These are phyloP conservation scores for Acrocephalus arundinaceus DNA, from an alignment of 2,113 vertebrate genomes.

Conservation along the genomic window DNA sequence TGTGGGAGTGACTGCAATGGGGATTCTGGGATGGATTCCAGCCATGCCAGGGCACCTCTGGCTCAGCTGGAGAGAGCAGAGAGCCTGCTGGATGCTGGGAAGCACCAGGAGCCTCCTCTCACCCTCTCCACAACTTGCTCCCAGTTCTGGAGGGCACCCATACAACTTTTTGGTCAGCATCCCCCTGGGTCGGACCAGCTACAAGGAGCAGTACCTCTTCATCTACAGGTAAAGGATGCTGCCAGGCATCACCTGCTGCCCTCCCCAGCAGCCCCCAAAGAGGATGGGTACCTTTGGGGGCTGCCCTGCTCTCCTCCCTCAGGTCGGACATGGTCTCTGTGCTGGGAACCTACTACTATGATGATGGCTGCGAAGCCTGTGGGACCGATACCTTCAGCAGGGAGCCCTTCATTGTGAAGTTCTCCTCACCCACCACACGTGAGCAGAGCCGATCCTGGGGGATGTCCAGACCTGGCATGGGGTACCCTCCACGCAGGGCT, in stretches of 20 bases:
- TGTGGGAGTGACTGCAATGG: not conserved
- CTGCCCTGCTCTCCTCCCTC: not conserved
- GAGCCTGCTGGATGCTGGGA: not conserved
- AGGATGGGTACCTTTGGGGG: not conserved
- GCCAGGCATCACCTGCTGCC: not conserved
- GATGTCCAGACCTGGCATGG: accelerated
- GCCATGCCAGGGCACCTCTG: not conserved
- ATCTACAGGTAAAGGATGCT: slow-evolving; percentile 81
- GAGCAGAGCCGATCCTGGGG: accelerated
- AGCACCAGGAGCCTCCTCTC: not conserved
- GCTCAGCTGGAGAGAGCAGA: not conserved
- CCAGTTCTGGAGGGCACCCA: slow-evolving; percentile 59
- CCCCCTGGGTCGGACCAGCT: slow-evolving; percentile 82
- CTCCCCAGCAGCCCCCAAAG: not conserved
- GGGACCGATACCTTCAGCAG: slow-evolving; percentile 82
- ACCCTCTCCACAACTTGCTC: not conserved
- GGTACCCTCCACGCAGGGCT: accelerated
- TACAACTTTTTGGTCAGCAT: slow-evolving; percentile 79
- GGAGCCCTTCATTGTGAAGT: slow-evolving; percentile 89
- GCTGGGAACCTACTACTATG: slow-evolving; percentile 81
- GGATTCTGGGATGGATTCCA: not conserved
- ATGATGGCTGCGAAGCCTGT: slow-evolving; percentile 78
- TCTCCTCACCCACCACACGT: slow-evolving; percentile 75
- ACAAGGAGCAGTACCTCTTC: slow-evolving; percentile 90
- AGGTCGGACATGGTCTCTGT: slow-evolving; percentile 80